These are phyloP conservation scores for Myrmophylax atrothorax DNA, from an alignment of 2,113 vertebrate genomes.

Conservation along the genomic window DNA sequence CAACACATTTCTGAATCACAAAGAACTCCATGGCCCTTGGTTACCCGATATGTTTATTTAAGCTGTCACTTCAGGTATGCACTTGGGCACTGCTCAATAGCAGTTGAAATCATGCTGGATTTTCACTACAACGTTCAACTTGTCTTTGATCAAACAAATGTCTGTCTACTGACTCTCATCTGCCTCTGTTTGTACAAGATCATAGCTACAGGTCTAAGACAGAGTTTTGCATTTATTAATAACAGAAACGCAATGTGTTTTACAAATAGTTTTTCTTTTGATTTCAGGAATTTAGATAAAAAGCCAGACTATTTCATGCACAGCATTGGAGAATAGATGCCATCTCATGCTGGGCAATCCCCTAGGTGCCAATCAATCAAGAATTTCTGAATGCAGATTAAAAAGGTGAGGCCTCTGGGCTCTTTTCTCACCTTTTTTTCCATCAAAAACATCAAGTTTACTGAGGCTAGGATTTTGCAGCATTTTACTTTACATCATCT, in stretches of 20 bases:
- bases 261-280: not conserved
- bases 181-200: not conserved
- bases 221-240: not conserved
- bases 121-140: not conserved
- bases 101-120: not conserved
- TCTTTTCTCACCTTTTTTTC: not conserved
- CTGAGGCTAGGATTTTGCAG: not conserved
- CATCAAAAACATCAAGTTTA: not conserved
- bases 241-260: not conserved
- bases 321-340: not conserved
- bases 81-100: not conserved
- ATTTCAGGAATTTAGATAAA: not conserved
- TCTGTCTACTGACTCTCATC: not conserved
- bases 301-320: not conserved
- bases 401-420: not conserved
- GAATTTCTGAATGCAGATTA: not conserved
- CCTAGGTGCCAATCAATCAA: not conserved
- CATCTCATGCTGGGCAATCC: not conserved
- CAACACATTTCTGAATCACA: not conserved
- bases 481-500: not conserved
- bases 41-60: not conserved
- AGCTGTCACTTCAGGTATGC: constrained; percentile 21
- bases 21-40: not conserved
- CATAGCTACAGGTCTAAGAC: not conserved
- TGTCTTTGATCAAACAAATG: not conserved